Conservation (phyloP, 64 coral and sea anemone species). For the Montipora efflorescens region DNA sequence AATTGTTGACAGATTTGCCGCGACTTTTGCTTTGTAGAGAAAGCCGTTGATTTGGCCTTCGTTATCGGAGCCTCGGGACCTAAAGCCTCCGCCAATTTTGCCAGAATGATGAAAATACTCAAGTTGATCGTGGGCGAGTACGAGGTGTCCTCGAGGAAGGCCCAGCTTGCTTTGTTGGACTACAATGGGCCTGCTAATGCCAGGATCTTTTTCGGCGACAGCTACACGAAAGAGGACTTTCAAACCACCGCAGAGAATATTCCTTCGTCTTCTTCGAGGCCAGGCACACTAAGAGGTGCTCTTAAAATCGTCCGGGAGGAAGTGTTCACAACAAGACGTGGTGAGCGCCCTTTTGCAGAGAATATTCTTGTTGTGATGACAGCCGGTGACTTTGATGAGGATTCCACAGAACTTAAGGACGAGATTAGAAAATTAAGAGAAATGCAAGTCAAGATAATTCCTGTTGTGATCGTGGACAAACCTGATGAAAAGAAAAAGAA, state of each 20-base stretch:
- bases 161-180: conserved; percentile 78
- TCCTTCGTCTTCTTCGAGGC: not conserved
- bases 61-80: conserved; percentile 63
- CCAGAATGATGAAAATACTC: conserved; percentile 76
- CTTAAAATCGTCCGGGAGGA: conserved; percentile 65
- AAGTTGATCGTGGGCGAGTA: conserved; percentile 75
- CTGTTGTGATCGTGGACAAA: conserved; percentile 50
- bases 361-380: conserved; percentile 80
- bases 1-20: no score
- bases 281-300: not conserved
- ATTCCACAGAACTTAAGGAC: conserved; percentile 39
- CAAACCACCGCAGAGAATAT: conserved; percentile 14
- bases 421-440: conserved; percentile 65
- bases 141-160: conserved; percentile 44
- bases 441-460: conserved; percentile 74
- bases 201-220: conserved; percentile 48
- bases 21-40: conserved; percentile 41
- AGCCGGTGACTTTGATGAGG: conserved; percentile 39
- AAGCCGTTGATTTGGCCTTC: conserved; percentile 84
- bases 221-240: conserved; percentile 63
- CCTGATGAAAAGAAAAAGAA: conserved; percentile 2
- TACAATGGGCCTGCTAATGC: conserved; percentile 78
- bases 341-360: conserved; percentile 74
- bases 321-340: conserved; percentile 61
- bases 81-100: conserved; percentile 49